Base-by-base conservation (phyloP, 2,113 vertebrate species). In the Phaethon lepturus region DNA sequence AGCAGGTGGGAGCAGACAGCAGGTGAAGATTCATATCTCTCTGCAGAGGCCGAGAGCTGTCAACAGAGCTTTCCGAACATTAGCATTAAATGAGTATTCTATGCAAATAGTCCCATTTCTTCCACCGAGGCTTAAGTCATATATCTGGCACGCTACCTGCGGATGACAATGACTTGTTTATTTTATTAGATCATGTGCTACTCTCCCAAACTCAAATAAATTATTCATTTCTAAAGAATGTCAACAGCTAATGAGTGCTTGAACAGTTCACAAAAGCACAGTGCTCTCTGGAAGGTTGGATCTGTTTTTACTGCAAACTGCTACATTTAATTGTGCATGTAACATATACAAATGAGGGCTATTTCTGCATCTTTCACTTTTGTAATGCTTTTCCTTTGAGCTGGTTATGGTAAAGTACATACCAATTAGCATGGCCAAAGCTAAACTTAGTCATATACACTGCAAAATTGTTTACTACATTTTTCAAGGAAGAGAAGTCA, bases 91-190 rank as follows among this genome's bases (percentile, higher is more conserved):
- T 23, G 66, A 92, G 49, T 79, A 72, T 91, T 96, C 90, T 94
- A 86, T 92, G 92, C 92, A 96, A 92, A 95, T 91, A 69, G 24
- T n/a, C 35, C 40, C 64, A 10, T 80, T 73, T 69, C 77, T 88
- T 91, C 95, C 77, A 94, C 87, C 13, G 35, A 91, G 58, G 53
- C 42, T 96, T 85, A 92, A 90, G 90, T 97, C 92, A 96, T 95
- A 1, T 58, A 76, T 97, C 96, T 97, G 96, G 96, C 95, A 93
- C 53, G 24, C 56, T 94, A 96, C 87, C 92, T 96, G 92, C 45
- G 69, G 71, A 95, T 90, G 96, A 97, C 95, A 96, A 96, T 94
- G 49, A 66, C 92, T 95, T 90, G 78, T 96, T 97, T 97, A 76
- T 93, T 96, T 95, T 96, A 94, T 96, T 91, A 96, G 92, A 86